phyloP scores from a whole-genome alignment of 2,113 vertebrate species.

The Ramphastos sulfuratus region DNA sequence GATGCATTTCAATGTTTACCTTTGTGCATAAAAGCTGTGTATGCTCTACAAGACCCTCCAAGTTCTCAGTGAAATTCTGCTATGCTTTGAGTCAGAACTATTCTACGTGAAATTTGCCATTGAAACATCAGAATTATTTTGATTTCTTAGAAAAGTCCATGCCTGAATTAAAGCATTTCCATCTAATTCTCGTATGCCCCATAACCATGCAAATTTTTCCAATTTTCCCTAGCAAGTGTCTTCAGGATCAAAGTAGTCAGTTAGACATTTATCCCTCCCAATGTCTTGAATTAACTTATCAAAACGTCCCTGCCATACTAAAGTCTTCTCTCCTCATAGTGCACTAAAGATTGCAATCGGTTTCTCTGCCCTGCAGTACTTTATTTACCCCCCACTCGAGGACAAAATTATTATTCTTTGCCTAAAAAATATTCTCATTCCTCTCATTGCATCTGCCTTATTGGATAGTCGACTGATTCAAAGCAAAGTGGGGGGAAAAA shows the following conservation, averaged over 20 bases:
- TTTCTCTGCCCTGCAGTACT: background rate
- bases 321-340: background rate
- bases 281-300: background rate
- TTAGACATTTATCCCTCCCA: background rate
- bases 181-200: background rate
- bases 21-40: background rate
- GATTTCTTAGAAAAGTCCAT: background rate
- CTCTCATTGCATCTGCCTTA: background rate
- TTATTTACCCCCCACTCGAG: background rate
- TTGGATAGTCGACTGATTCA: background rate
- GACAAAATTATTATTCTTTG: background rate
- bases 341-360: background rate
- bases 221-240: background rate
- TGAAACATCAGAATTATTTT: background rate
- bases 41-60: background rate
- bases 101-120: background rate
- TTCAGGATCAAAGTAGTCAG: background rate
- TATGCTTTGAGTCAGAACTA: background rate
- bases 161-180: background rate
- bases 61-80: background rate
- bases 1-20: background rate
- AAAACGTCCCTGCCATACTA: background rate
- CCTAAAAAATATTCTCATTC: background rate
- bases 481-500: background rate
- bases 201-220: background rate